Conservation (phyloP, 1,140 invertebrate genomes). For the Bombus pyrosoma region DNA sequence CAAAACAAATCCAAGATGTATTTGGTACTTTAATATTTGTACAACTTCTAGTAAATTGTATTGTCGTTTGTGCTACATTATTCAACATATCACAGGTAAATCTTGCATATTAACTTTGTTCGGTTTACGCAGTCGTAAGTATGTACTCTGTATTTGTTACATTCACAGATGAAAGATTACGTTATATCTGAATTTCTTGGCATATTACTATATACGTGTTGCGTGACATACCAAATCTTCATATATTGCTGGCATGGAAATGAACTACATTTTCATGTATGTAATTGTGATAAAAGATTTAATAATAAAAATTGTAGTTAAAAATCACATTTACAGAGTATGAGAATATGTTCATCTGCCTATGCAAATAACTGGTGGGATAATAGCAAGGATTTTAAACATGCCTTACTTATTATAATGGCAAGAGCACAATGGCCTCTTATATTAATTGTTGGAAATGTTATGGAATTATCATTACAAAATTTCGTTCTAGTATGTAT, state of each 20-base stretch:
- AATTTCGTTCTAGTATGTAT: conserved; percentile 61
- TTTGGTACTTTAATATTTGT: conserved; percentile 80
- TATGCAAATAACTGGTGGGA: conserved; percentile 81
- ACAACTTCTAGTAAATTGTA: conserved; percentile 82
- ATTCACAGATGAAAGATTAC: conserved; percentile 64
- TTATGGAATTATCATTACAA: conserved; percentile 79
- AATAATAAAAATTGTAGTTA: not conserved
- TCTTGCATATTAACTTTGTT: not conserved
- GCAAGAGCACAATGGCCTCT: conserved; percentile 76
- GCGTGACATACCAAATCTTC: conserved; percentile 83
- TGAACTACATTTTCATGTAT: conserved; percentile 81
- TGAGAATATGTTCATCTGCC: conserved; percentile 74
- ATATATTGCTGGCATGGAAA: conserved; percentile 84
- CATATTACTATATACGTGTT: conserved; percentile 80
- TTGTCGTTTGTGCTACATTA: conserved; percentile 83
- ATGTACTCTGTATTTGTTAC: not conserved
- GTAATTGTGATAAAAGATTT: conserved; percentile 10
- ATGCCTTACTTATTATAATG: conserved; percentile 80
- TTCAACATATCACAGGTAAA: conserved; percentile 82
- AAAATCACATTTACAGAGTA: conserved; percentile 71
- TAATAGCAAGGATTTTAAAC: conserved; percentile 73
- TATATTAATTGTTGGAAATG: conserved; percentile 80
- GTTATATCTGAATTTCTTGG: conserved; percentile 79
- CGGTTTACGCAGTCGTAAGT: not conserved
- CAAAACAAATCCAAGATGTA: conserved; percentile 63